Conservation (phyloP, 1,140 invertebrate genomes). For the Leguminivora glycinivorella region DNA sequence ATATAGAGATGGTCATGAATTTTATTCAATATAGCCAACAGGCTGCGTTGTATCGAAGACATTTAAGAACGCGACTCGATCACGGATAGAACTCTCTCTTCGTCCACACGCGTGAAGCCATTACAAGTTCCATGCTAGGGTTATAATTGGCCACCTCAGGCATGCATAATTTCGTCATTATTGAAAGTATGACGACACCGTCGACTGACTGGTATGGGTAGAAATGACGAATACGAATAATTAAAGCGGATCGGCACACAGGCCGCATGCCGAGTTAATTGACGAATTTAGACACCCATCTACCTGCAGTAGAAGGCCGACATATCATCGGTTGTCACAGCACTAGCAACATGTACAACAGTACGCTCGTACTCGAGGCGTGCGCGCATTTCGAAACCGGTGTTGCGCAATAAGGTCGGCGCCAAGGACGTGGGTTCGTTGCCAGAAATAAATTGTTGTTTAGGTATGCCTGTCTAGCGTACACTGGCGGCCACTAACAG, state of each 20-base stretch:
- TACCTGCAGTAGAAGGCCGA: conserved; percentile 18
- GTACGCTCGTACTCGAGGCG: conserved; percentile 61
- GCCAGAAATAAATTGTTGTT: conserved; percentile 74
- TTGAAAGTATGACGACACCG: conserved; percentile 27
- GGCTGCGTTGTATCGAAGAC: background rate
- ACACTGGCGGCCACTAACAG: conserved; percentile 35
- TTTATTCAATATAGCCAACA: background rate
- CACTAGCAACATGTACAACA: conserved; percentile 26
- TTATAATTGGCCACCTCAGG: conserved; percentile 28
- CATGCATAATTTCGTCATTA: conserved; percentile 27
- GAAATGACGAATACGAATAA: conserved; percentile 27
- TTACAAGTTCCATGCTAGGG: conserved; percentile 26
- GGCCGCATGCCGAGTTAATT: conserved; percentile 22
- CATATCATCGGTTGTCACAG: conserved; percentile 35
- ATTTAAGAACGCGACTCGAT: conserved; percentile 10
- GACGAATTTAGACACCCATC: conserved; percentile 19
- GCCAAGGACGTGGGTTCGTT: conserved; percentile 76
- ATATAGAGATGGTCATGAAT: background rate
- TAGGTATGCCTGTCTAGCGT: conserved; percentile 64
- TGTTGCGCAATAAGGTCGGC: conserved; percentile 77
- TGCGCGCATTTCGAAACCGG: conserved; percentile 67
- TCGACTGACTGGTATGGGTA: conserved; percentile 17
- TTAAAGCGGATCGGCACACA: conserved; percentile 4
- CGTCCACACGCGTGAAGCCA: conserved; percentile 19
- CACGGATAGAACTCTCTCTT: conserved; percentile 26